Evolutionary conservation across 2,888 invertebrate species (phyloP).

Genomic region (Doris montereyensis): DNA sequence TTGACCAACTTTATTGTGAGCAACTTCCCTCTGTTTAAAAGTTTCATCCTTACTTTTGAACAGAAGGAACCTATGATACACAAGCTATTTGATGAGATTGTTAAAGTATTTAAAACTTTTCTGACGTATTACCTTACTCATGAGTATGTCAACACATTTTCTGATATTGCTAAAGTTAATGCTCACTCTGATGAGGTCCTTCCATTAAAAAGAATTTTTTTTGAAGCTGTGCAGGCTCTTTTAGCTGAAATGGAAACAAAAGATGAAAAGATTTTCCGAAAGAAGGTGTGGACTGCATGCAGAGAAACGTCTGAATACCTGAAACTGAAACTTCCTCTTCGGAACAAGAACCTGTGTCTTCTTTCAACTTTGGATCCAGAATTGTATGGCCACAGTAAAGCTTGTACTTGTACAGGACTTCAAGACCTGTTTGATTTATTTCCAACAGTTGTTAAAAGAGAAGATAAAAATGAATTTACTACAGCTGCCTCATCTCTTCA

Average conservation of each 20-base stretch:
- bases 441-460: no score
- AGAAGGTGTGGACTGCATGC: background rate
- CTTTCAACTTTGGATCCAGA: background rate
- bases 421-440: slow-evolving; percentile 3
- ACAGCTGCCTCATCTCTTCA: background rate
- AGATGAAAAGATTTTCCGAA: background rate
- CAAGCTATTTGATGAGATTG: background rate
- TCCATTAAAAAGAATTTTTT: background rate
- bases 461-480: background rate
- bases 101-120: background rate
- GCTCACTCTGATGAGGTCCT: background rate
- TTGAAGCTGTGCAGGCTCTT: background rate
- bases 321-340: background rate
- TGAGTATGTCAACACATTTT: background rate
- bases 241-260: background rate
- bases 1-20: background rate
- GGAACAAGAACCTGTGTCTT: background rate
- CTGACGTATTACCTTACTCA: background rate
- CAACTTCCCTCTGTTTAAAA: background rate
- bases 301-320: background rate
- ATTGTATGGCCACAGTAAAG: background rate
- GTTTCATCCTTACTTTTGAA: slow-evolving; percentile 2
- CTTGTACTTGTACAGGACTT: background rate
- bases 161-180: background rate
- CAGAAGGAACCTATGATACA: slow-evolving; percentile 1